Base-by-base conservation (phyloP, 2,797 vertebrate species). In the Smutsia temminckii region DNA sequence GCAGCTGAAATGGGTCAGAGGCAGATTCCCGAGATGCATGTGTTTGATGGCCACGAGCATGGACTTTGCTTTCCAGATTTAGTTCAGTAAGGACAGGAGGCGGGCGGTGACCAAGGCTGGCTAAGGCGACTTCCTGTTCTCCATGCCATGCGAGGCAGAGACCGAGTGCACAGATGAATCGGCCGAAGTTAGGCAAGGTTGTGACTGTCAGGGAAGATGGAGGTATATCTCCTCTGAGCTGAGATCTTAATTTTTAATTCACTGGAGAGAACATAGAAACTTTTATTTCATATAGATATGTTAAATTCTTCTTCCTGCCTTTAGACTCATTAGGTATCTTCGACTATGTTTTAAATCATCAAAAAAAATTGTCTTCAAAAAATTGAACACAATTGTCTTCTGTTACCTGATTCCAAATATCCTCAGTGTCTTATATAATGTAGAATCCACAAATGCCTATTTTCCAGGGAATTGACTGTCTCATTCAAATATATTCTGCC, bases 151-250 rank as follows among this genome's bases (percentile, higher is more conserved):
- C 10, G 10, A 12, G 11, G 46, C 46, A 46, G 46, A 46, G 46
- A 46, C 46, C 10, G 46, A 12, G 46, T 11, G 11, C 11, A 10
- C 46, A 46, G 46, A 12, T 46, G 46, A 46, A 12, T 2, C 2
- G 46, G 46, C 46, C 46, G 9, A 46, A 12, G 46, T 46, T 12
- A 11, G 10, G 46, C 46, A 46, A 46, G 11, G 46, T 12, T 46
- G 46, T 46, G 46, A 46, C 46, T 46, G 10, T 46, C 46, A 46
- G 46, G 29, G 32, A 12, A 20, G 34, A 68, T 14, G 42, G 16
- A 18, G 2, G 14, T 4, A 0, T 6, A 14, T 6, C 20, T 25
- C 57, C 11, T 68, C 40, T 49, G 27, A 7, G 0, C 29, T 4
- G 40, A 27, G 66, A 13, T 14, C n/a, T 10, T 40, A 40, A 40